These are phyloP conservation scores for Anoplolepis gracilipes DNA, from an alignment of 1,140 invertebrate genomes.

Conservation along the genomic window DNA sequence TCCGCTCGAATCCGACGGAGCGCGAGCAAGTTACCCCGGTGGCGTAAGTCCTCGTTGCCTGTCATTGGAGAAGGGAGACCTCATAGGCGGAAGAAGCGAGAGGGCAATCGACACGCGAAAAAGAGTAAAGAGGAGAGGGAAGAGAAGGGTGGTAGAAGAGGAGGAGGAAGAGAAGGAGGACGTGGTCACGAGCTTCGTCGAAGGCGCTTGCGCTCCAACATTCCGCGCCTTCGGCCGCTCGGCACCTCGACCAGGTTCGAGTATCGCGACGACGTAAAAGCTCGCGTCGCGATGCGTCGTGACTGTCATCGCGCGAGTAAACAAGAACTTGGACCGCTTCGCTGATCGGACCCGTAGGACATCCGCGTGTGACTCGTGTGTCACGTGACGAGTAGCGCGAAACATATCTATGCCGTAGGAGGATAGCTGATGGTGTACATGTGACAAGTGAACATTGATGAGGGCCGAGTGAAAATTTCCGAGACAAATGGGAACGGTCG, in stretches of 20 bases:
- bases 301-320: constrained; percentile 55
- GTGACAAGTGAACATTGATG: constrained; percentile 13
- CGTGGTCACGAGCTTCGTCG: constrained; percentile 70
- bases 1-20: constrained; percentile 85
- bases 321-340: constrained; percentile 56
- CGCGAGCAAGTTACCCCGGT: constrained; percentile 80
- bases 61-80: constrained; percentile 56
- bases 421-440: constrained; percentile 1
- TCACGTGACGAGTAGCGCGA: constrained; percentile 2
- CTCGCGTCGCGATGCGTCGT: constrained; percentile 69
- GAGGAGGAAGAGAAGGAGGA: constrained; percentile 31
- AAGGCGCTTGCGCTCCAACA: constrained; percentile 70
- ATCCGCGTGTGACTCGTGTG: constrained; percentile 44
- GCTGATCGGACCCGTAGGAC: constrained; percentile 49
- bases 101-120: constrained; percentile 37
- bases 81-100: constrained; percentile 47
- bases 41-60: constrained; percentile 46
- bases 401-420: not conserved
- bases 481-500: constrained; percentile 1
- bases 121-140: constrained; percentile 31
- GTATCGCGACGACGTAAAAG: constrained; percentile 69
- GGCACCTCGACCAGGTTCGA: constrained; percentile 65
- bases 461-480: not conserved
- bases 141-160: constrained; percentile 23
- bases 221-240: constrained; percentile 62